These are phyloP conservation scores for Dicyrtomina minuta DNA, from an alignment of 2,888 invertebrate species.

Conservation along the genomic window DNA sequence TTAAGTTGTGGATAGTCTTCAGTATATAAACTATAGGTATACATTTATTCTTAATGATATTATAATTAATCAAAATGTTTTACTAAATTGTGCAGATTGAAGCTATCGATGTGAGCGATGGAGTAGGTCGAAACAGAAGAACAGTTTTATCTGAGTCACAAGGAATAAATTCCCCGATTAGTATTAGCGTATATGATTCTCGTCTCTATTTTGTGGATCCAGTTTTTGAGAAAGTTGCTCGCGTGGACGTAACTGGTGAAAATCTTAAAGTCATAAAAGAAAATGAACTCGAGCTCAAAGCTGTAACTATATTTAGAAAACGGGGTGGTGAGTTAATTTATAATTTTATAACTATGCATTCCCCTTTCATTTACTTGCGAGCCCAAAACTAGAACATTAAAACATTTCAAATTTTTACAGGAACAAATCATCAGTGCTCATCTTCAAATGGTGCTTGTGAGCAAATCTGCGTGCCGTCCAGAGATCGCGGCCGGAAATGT, in stretches of 20 bases:
- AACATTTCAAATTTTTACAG: constrained; percentile 19
- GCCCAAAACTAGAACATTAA: too few relatives aligned
- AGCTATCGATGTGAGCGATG: constrained; percentile 62
- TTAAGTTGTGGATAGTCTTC: too few relatives aligned
- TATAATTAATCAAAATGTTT: not conserved
- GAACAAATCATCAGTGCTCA: constrained; percentile 71
- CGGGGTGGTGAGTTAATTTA: constrained; percentile 56
- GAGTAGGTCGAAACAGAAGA: constrained; percentile 58
- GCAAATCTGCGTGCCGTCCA: constrained; percentile 87
- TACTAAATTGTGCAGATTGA: constrained; percentile 54
- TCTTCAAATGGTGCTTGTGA: constrained; percentile 88
- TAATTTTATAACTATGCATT: too few relatives aligned
- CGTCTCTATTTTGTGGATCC: constrained; percentile 85
- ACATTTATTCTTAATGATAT: not conserved
- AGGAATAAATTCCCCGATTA: constrained; percentile 72
- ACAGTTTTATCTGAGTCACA: constrained; percentile 65
- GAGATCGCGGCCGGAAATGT: constrained; percentile 75
- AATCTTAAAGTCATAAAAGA: constrained; percentile 74
- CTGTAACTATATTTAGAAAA: constrained; percentile 84
- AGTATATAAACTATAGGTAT: too few relatives aligned
- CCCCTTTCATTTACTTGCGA: too few relatives aligned
- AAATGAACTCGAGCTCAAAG: constrained; percentile 84
- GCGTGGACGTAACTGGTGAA: constrained; percentile 76
- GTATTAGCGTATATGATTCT: constrained; percentile 78
- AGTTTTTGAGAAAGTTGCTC: constrained; percentile 81